Conservation (phyloP, 2,113 vertebrate genomes). For the Eurypyga helias region DNA sequence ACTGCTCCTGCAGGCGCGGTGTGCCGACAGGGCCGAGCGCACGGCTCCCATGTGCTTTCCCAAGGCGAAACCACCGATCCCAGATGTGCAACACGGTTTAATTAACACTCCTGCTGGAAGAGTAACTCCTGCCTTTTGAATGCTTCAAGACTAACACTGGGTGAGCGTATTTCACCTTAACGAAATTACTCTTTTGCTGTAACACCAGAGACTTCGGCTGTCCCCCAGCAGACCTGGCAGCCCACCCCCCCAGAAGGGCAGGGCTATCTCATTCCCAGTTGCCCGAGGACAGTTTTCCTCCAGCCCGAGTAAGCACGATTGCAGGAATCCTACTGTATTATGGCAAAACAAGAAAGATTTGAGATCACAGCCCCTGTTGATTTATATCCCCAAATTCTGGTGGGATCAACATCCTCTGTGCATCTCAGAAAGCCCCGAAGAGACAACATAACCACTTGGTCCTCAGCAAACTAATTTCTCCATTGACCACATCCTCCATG, state of each 20-base stretch:
- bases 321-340: not conserved
- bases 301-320: rapidly evolving
- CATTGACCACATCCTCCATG: slow-evolving; percentile 1
- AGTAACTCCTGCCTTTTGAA: not conserved
- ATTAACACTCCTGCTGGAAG: not conserved
- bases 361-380: not conserved
- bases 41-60: rapidly evolving
- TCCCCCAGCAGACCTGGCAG: not conserved
- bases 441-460: not conserved
- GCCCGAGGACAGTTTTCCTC: not conserved
- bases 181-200: not conserved
- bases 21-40: rapidly evolving
- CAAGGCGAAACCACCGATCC: rapidly evolving
- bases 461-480: not conserved
- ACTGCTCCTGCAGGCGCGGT: not conserved
- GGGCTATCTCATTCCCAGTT: not conserved
- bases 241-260: not conserved
- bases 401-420: not conserved
- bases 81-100: not conserved
- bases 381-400: not conserved
- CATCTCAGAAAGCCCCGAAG: slow-evolving; percentile 26
- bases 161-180: not conserved
- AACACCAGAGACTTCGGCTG: not conserved
- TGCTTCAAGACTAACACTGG: rapidly evolving
- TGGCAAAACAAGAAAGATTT: not conserved